phyloP scores from a whole-genome alignment of 2,113 vertebrate genomes.

The Felis chaus region DNA sequence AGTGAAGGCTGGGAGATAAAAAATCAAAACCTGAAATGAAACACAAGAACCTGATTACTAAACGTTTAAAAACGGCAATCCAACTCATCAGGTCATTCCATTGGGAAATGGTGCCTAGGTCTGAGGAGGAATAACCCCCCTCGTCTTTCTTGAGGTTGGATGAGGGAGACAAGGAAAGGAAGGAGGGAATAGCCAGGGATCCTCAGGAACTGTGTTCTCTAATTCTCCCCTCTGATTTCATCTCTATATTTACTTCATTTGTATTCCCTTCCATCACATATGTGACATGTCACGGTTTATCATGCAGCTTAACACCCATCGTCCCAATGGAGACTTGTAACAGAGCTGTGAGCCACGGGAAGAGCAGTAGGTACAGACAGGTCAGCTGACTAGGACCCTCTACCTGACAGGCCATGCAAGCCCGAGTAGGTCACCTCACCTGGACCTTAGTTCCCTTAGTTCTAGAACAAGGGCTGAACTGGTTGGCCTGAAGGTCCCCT shows the following conservation, averaged over 20 bases:
- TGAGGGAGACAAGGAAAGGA: background rate
- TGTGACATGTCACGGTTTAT: background rate
- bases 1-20: slow-evolving; percentile 1
- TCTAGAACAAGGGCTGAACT: background rate
- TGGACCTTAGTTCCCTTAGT: background rate
- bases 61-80: slow-evolving; percentile 55
- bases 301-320: background rate
- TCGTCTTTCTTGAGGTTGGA: background rate
- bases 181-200: background rate
- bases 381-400: background rate
- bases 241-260: background rate
- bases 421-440: background rate
- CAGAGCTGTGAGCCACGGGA: background rate
- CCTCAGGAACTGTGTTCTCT: background rate
- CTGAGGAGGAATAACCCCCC: background rate
- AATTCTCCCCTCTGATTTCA: background rate
- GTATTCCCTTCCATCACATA: background rate
- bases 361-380: background rate
- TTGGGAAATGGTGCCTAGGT: background rate
- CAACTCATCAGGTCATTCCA: background rate
- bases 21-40: slow-evolving; percentile 36
- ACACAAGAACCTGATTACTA: slow-evolving; percentile 13
- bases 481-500: background rate
- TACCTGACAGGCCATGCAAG: background rate
- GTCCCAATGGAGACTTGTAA: background rate